Percentiles rank a stretch among this genome's conserved stretches.
Evolutionary conservation across 2,797 vertebrate genomes (phyloP).

Genomic region (Hemitrygon akajei): DNA sequence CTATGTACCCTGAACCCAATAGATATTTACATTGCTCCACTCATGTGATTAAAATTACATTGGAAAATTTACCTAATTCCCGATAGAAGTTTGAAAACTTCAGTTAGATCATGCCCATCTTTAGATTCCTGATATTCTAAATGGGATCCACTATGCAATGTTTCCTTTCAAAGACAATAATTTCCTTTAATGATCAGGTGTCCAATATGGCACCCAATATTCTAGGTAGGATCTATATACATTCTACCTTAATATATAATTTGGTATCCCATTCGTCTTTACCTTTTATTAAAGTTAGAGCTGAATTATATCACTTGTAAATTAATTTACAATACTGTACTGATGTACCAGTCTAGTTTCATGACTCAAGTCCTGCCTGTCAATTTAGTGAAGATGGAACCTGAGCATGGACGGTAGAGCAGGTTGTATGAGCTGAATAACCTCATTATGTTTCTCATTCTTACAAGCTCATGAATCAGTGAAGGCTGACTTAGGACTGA

Average conservation of each 20-base stretch:
- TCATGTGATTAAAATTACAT: neutral
- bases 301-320: neutral
- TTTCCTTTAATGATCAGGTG: neutral
- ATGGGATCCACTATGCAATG: neutral
- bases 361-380: no score
- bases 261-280: neutral
- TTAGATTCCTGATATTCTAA: neutral
- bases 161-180: neutral
- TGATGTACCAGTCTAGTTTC: neutral
- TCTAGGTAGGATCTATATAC: neutral
- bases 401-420: neutral
- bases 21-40: neutral
- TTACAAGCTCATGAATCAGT: constrained; percentile 1
- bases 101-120: neutral
- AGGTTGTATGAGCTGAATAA: constrained; percentile 7
- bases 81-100: neutral
- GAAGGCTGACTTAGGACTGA: neutral
- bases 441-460: neutral
- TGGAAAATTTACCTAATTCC: neutral
- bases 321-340: neutral
- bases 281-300: neutral
- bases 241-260: neutral
- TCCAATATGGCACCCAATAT: neutral
- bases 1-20: neutral
- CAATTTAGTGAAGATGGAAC: neutral